These are phyloP conservation scores for Eilema caniola DNA, from an alignment of 2,888 invertebrate genomes.

Conservation along the genomic window DNA sequence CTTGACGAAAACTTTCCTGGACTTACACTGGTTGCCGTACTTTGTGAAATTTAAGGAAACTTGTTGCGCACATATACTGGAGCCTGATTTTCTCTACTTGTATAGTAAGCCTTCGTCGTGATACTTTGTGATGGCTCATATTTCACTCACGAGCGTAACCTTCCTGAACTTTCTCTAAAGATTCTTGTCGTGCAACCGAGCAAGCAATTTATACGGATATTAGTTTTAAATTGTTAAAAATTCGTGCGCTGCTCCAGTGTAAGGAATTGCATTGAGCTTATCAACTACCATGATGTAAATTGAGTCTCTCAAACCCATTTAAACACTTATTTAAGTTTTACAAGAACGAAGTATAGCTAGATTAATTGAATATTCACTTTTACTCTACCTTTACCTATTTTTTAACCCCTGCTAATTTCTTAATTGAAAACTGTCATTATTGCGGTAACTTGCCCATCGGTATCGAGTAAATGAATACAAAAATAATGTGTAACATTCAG, in stretches of 20 bases:
- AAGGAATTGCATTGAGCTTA: not conserved
- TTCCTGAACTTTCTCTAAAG: not conserved
- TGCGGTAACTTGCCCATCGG: not conserved
- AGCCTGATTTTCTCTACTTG: not conserved
- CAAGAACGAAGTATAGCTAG: too few species aligned
- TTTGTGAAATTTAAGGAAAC: not conserved
- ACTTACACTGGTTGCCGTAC: constrained; percentile 1
- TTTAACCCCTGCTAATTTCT: too few species aligned
- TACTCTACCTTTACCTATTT: too few species aligned
- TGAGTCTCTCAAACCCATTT: not conserved
- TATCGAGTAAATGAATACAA: constrained; percentile 18
- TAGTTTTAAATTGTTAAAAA: not conserved
- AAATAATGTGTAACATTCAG: constrained; percentile 10
- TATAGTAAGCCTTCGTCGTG: not conserved
- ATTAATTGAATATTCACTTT: too few species aligned
- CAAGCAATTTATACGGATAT: not conserved
- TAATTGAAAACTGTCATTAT: not conserved
- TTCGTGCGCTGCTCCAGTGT: not conserved
- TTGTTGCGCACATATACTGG: not conserved
- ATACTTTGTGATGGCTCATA: not conserved
- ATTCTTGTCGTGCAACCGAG: not conserved
- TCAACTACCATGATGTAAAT: not conserved
- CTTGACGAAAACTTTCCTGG: not conserved
- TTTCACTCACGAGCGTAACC: not conserved
- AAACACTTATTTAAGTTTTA: not conserved